Evolutionary conservation across 1,140 invertebrate genomes (phyloP).

Genomic region (Pseudoatta argentina): DNA sequence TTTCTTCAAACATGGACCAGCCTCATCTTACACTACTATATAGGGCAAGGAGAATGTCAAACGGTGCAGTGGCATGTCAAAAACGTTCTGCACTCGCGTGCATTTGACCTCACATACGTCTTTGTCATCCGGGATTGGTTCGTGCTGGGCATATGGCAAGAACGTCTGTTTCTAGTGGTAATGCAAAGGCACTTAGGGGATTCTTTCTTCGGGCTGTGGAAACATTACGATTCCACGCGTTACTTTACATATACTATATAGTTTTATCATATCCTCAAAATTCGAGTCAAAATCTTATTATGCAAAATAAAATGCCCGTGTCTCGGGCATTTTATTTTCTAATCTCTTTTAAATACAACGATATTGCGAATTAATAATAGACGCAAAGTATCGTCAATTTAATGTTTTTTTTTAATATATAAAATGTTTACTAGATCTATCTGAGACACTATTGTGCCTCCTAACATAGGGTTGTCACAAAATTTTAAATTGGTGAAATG

Average conservation of each 20-base stretch:
- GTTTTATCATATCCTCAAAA: not conserved
- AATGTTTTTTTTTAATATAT: not conserved
- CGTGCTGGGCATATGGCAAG: slow-evolving; percentile 51
- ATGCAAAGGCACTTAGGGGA: slow-evolving; percentile 22
- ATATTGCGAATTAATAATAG: not conserved
- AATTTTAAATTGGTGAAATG: too few relatives aligned
- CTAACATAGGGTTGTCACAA: too few relatives aligned
- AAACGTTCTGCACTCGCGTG: slow-evolving; percentile 38
- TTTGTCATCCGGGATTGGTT: slow-evolving; percentile 53
- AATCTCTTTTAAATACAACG: not conserved
- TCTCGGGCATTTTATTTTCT: not conserved
- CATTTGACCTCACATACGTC: slow-evolving; percentile 68
- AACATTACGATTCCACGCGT: slow-evolving; percentile 25
- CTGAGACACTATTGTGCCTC: too few relatives aligned
- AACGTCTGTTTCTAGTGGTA: slow-evolving; percentile 46
- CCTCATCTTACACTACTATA: too few relatives aligned
- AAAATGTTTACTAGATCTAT: too few relatives aligned
- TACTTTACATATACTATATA: not conserved
- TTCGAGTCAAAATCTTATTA: too few relatives aligned
- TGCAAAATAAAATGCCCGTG: not conserved
- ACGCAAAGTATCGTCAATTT: not conserved
- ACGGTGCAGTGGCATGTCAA: slow-evolving; percentile 14
- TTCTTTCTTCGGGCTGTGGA: slow-evolving; percentile 13
- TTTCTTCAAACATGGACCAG: not conserved
- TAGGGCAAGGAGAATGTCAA: slow-evolving; percentile 19